Evolutionary conservation across 2,797 vertebrate genomes (phyloP).

Genomic region (Crypturellus tataupa): DNA sequence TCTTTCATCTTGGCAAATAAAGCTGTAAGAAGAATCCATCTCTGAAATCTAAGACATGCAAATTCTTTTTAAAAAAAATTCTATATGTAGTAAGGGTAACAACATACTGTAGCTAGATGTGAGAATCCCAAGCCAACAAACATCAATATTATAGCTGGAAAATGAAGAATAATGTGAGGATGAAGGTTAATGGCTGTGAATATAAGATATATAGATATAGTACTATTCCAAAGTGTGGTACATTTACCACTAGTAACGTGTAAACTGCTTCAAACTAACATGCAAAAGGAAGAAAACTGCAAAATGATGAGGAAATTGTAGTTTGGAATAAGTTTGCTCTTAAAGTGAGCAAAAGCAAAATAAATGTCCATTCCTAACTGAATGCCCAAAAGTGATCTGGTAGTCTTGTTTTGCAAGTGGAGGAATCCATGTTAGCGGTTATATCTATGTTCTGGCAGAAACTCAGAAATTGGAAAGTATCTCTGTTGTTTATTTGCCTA

Average conservation of each 20-base stretch:
- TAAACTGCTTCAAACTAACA: neutral
- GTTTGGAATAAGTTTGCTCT: neutral
- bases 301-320: accelerated
- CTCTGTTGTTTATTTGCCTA: neutral
- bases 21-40: neutral
- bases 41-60: neutral
- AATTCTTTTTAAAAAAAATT: neutral
- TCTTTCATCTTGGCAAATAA: neutral
- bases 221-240: neutral
- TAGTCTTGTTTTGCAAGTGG: neutral
- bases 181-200: neutral
- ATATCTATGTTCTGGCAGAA: neutral
- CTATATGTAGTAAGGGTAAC: accelerated
- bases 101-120: accelerated
- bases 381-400: neutral
- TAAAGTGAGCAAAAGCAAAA: neutral
- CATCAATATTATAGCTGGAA: neutral
- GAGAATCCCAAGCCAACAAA: neutral
- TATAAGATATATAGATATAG: accelerated
- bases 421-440: neutral
- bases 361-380: neutral
- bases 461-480: neutral
- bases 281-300: neutral
- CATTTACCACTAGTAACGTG: neutral
- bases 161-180: neutral